phyloP scores from a whole-genome alignment of 1,140 invertebrate species.

The Macrobrachium nipponense region DNA sequence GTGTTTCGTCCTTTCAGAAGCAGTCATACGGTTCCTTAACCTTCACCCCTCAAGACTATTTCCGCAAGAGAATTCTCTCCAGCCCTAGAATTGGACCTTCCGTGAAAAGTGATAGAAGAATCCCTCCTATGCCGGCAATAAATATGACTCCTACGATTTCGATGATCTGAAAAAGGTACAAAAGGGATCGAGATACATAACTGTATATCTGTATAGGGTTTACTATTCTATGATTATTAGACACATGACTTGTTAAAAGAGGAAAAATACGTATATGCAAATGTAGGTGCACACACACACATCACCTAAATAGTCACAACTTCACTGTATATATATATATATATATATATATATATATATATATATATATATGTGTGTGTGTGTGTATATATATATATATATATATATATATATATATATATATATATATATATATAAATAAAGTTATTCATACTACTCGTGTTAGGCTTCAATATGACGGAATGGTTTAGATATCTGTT shows the following conservation, averaged over 20 bases:
- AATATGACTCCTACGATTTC: conserved; percentile 26
- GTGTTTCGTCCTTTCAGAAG: too few species aligned
- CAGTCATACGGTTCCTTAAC: too few species aligned
- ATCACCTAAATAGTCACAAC: too few species aligned
- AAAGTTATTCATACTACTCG: too few species aligned
- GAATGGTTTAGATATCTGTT: too few species aligned
- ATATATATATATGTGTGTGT: not conserved
- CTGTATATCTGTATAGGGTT: too few species aligned
- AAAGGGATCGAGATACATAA: not conserved
- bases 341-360: not conserved
- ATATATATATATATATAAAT: not conserved
- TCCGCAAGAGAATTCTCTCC: conserved; percentile 17
- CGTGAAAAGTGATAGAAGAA: conserved; percentile 14
- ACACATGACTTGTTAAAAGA: too few species aligned
- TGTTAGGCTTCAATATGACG: too few species aligned
- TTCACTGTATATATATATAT: too few species aligned
- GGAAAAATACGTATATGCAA: too few species aligned
- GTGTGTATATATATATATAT: not conserved
- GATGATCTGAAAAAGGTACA: not conserved
- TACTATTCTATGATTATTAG: not conserved
- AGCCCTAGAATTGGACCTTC: conserved; percentile 26
- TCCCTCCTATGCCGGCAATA: not conserved
- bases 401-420: not conserved
- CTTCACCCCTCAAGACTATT: too few species aligned
- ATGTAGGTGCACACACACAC: not conserved